A percentile compares a stretch with the other conserved stretches of the same genome.
These are phyloP conservation scores for Mythimna vitellina DNA, from an alignment of 2,888 invertebrate species.

Conservation along the genomic window DNA sequence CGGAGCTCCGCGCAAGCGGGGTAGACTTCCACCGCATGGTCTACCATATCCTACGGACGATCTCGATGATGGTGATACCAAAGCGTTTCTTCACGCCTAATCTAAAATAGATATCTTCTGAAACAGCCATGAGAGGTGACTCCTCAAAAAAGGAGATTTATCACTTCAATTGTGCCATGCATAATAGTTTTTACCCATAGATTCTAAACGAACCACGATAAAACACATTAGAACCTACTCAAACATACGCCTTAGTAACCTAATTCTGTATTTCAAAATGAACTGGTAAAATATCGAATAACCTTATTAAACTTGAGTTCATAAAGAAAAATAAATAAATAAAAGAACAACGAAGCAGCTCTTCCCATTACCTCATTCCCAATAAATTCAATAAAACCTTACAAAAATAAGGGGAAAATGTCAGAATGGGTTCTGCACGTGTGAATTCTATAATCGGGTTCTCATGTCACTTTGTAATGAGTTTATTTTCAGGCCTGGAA, in stretches of 20 bases:
- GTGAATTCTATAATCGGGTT: conserved; percentile 64
- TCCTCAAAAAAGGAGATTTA: too few relatives aligned
- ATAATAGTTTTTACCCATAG: background rate
- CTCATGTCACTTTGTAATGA: conserved; percentile 72
- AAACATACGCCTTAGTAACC: background rate
- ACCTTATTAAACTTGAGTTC: conserved; percentile 38
- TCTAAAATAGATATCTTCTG: too few relatives aligned
- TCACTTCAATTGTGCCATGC: too few relatives aligned
- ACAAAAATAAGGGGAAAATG: conserved; percentile 46
- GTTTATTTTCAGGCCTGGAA: conserved; percentile 66
- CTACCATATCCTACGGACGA: too few relatives aligned
- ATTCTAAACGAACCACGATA: background rate
- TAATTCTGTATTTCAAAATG: background rate
- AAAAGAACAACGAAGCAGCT: conserved; percentile 34
- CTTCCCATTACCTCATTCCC: conserved; percentile 44
- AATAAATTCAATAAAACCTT: conserved; percentile 62
- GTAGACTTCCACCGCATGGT: too few relatives aligned
- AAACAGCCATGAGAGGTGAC: too few relatives aligned
- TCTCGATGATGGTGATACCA: too few relatives aligned
- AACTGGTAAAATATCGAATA: conserved; percentile 18
- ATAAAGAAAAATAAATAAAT: conserved; percentile 44
- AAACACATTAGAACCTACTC: background rate
- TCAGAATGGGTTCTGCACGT: conserved; percentile 55
- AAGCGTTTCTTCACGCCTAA: too few relatives aligned
- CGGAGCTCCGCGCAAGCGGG: too few relatives aligned